These are phyloP conservation scores for Morone chrysops DNA, from an alignment of 2,113 vertebrate species.

Conservation along the genomic window DNA sequence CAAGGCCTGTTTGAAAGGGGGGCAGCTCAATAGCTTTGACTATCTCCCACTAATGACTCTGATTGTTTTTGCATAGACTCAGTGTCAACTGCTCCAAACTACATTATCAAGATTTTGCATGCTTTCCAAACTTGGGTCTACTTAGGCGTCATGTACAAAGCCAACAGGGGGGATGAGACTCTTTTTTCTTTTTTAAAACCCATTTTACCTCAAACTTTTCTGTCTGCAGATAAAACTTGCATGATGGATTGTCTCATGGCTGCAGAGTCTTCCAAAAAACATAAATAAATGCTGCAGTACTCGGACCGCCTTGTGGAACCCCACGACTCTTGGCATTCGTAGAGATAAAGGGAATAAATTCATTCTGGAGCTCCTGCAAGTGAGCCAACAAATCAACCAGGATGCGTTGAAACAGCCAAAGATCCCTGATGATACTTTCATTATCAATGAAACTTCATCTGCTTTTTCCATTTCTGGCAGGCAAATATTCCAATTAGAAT, in stretches of 20 bases:
- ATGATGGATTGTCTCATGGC: constrained; percentile 63
- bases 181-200: constrained; percentile 13
- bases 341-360: constrained; percentile 70
- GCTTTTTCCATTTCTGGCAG: constrained; percentile 61
- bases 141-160: constrained; percentile 27
- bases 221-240: constrained; percentile 64
- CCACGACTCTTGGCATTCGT: constrained; percentile 55
- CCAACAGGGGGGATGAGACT: constrained; percentile 55
- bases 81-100: constrained; percentile 58
- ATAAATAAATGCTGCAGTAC: constrained; percentile 64
- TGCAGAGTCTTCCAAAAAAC: constrained; percentile 55
- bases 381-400: constrained; percentile 64
- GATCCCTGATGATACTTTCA: constrained; percentile 61
- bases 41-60: constrained; percentile 67
- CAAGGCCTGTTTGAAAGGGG: constrained; percentile 20
- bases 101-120: constrained; percentile 56
- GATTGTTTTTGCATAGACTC: constrained; percentile 71
- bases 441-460: constrained; percentile 66
- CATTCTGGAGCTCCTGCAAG: constrained; percentile 48
- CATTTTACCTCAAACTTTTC: constrained; percentile 54
- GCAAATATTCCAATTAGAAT: constrained; percentile 27
- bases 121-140: constrained; percentile 32
- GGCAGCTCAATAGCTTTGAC: constrained; percentile 28
- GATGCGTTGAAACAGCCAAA: constrained; percentile 48
- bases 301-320: constrained; percentile 46